phyloP scores from a whole-genome alignment of 2,113 vertebrate genomes.

The Caranx melampygus region DNA sequence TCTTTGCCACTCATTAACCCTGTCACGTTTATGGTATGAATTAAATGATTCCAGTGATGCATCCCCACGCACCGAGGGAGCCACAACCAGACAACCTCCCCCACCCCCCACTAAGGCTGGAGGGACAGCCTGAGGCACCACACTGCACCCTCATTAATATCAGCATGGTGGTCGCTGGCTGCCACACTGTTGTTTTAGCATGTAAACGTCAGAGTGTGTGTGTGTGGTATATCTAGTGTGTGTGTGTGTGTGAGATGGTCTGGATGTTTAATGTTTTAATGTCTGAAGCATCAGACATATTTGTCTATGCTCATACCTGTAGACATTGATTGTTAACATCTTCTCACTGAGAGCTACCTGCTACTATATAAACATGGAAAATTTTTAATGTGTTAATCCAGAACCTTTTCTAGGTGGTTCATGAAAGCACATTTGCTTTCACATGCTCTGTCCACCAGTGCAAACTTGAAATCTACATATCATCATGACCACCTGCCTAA shows the following conservation, averaged over 20 bases:
- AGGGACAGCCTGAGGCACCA: conserved; percentile 66
- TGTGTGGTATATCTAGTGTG: conserved; percentile 16
- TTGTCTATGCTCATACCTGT: conserved; percentile 16
- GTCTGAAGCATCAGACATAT: neutral
- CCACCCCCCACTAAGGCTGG: conserved; percentile 38
- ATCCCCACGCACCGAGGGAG: conserved; percentile 74
- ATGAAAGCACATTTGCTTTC: too few species aligned
- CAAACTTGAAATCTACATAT: too few species aligned
- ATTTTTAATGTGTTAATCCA: neutral
- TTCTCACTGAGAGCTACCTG: neutral
- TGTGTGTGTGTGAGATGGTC: neutral
- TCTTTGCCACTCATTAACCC: conserved; percentile 85
- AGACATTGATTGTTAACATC: neutral
- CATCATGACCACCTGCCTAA: too few species aligned
- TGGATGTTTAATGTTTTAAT: conserved; percentile 45
- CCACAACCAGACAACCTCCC: conserved; percentile 41
- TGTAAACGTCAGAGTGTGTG: conserved; percentile 6
- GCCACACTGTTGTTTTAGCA: conserved; percentile 58
- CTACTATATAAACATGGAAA: neutral
- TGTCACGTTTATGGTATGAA: conserved; percentile 83
- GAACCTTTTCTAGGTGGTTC: too few species aligned
- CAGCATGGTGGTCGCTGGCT: conserved; percentile 61
- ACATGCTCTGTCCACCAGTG: too few species aligned
- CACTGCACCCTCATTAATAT: conserved; percentile 70
- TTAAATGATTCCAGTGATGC: conserved; percentile 83